Evolutionary conservation across 1,140 invertebrate species (phyloP).

Genomic region (Spodoptera frugiperda): DNA sequence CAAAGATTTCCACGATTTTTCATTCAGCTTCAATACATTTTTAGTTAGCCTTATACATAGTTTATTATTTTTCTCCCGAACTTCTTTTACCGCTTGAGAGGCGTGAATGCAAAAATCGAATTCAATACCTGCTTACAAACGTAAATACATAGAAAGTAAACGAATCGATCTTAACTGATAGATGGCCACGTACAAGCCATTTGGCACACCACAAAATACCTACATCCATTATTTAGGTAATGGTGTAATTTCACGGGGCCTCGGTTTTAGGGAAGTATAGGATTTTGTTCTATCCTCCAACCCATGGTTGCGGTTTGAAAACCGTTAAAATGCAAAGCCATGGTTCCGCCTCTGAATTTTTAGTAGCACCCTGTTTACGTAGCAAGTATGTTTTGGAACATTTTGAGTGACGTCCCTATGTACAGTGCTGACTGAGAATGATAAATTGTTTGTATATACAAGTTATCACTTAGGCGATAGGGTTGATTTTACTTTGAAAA

Average conservation of each 20-base stretch:
- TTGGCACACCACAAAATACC: constrained; percentile 1
- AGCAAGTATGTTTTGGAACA: constrained; percentile 5
- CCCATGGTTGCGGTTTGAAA: constrained; percentile 9
- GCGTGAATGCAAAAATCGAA: no score
- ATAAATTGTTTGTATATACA: no score
- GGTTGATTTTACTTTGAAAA: no score
- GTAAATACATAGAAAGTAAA: not conserved
- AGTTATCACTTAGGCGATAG: no score
- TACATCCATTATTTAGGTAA: constrained; percentile 22
- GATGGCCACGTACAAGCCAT: not conserved
- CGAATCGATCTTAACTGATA: not conserved
- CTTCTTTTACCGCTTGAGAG: no score
- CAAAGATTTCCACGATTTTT: no score
- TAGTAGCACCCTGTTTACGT: not conserved
- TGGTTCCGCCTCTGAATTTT: constrained; percentile 31
- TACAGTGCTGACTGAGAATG: no score
- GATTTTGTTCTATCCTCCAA: constrained; percentile 17
- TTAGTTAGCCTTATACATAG: no score
- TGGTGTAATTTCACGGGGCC: constrained; percentile 42
- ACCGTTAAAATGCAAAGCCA: constrained; percentile 45
- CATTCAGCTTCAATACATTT: no score
- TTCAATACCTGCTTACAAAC: no score
- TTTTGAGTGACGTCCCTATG: constrained; percentile 4
- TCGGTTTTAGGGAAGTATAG: not conserved
- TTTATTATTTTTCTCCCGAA: no score